A percentile compares a stretch with the other conserved stretches of the same genome.
Conservation (phyloP, 1,140 invertebrate species). For the Sesamia nonagrioides region DNA sequence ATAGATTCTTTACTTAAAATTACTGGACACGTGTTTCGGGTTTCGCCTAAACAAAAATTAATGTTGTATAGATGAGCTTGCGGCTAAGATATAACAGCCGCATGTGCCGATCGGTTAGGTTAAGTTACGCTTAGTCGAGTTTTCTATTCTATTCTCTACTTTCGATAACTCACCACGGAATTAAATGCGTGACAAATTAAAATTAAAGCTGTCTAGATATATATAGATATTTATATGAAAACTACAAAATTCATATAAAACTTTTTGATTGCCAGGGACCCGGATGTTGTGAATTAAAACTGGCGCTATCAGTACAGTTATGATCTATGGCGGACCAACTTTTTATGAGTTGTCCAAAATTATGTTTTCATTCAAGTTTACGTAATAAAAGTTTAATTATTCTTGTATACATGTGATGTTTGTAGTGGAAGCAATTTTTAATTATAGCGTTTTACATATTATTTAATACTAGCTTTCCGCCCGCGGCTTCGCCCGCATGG, state of each 20-base stretch:
- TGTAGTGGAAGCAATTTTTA: neutral
- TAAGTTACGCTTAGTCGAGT: too few relatives aligned
- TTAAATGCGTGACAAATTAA: neutral
- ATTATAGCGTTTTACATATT: neutral
- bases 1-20: too few relatives aligned
- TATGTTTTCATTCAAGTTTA: slow-evolving; percentile 16
- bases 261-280: slow-evolving; percentile 11
- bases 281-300: slow-evolving; percentile 21
- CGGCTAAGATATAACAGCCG: too few relatives aligned
- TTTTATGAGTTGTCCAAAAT: slow-evolving; percentile 36
- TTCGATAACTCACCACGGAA: too few relatives aligned
- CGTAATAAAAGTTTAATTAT: slow-evolving; percentile 29
- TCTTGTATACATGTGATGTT: neutral
- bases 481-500: too few relatives aligned
- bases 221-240: neutral
- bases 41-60: too few relatives aligned
- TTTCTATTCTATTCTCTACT: neutral
- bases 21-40: too few relatives aligned
- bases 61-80: too few relatives aligned
- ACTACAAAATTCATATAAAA: slow-evolving; percentile 24
- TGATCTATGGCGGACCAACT: slow-evolving; percentile 26
- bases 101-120: too few relatives aligned
- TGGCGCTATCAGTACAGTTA: slow-evolving; percentile 6
- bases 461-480: too few relatives aligned
- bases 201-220: neutral